Base-by-base conservation (phyloP, 2,888 invertebrate genomes). In the Notodromas monacha region DNA sequence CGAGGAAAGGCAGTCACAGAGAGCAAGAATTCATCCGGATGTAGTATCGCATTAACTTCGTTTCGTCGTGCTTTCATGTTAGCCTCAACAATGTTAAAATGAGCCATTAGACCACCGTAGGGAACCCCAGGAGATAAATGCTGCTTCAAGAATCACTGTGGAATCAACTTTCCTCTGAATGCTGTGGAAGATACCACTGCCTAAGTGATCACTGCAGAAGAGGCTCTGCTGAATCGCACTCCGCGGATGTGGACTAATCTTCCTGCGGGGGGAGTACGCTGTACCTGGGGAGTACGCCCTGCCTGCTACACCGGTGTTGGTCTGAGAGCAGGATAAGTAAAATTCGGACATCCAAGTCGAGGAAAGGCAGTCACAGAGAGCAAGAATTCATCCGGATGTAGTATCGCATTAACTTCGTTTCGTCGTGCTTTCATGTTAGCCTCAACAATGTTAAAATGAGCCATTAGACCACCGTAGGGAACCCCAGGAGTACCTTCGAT, bases 361-460 rank as follows among this genome's bases (percentile, higher is more conserved):
- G 79, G 89, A 51, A 77, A 96, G 54, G 68, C 72, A 3, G 86
- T 86, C 35, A 96, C 57, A 34, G 77, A 74, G 58, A 92, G 64
- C 33, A 84, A 57, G 37, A 65, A 63, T 55, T 86, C 84, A 37
- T 72, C 72, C 30, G 61, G 57, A 36, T 58, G 55, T 31, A 92
- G 54, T 8, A 49, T 38, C 34, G 72, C 53, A 39, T 65, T 60
- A 34, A 67, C 63, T 53, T 86, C 84, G 38, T 76, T 66, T 30
- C 81, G 60, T 33, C 38, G 40, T 41, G 68, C 63, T 39, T 61
- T 65, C 96, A 96, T 96, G 50, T 92, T 96, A 4, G 81, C 76
- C 51, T 96, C 96, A 4, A 96, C 92, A 35, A 84, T 66, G 51
- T 92, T 96, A 50, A 96, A 86, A 55, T 92, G 84, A 4, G 84